These are phyloP conservation scores for Andrena praecox DNA, from an alignment of 2,888 invertebrate genomes.

Conservation along the genomic window DNA sequence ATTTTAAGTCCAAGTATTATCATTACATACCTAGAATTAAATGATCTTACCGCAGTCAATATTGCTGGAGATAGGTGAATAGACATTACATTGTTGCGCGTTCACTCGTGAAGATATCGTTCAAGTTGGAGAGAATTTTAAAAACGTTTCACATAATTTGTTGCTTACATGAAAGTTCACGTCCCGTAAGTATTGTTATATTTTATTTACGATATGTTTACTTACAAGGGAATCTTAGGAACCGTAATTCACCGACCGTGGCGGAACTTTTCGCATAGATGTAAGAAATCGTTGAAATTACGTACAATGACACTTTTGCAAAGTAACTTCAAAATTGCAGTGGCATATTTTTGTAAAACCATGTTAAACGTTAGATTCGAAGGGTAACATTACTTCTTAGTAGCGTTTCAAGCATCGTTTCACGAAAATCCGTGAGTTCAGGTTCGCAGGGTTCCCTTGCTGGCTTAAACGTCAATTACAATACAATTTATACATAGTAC, in stretches of 20 bases:
- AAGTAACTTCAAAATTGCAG: background rate
- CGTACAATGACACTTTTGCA: background rate
- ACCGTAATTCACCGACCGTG: background rate
- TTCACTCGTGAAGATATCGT: conserved; percentile 27
- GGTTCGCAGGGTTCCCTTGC: conserved; percentile 16
- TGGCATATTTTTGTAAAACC: background rate
- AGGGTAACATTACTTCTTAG: background rate
- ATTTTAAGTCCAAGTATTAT: conserved; percentile 43
- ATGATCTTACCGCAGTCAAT: conserved; percentile 54
- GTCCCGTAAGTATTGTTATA: conserved; percentile 45
- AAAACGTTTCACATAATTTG: conserved; percentile 38
- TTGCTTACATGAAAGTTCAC: conserved; percentile 32
- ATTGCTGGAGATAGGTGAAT: conserved; percentile 32
- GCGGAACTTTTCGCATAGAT: background rate
- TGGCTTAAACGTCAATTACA: conserved; percentile 26
- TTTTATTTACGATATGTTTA: conserved; percentile 49
- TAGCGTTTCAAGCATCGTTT: conserved; percentile 1
- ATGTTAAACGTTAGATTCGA: conserved; percentile 2
- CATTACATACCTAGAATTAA: conserved; percentile 34
- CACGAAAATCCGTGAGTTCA: background rate
- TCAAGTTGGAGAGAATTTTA: conserved; percentile 42
- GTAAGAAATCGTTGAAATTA: background rate
- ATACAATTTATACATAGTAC: conserved; percentile 38
- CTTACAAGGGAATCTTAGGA: background rate
- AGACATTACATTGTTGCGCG: conserved; percentile 30